Conservation (phyloP, 2,797 vertebrate genomes). For the Anas flavirostris region DNA sequence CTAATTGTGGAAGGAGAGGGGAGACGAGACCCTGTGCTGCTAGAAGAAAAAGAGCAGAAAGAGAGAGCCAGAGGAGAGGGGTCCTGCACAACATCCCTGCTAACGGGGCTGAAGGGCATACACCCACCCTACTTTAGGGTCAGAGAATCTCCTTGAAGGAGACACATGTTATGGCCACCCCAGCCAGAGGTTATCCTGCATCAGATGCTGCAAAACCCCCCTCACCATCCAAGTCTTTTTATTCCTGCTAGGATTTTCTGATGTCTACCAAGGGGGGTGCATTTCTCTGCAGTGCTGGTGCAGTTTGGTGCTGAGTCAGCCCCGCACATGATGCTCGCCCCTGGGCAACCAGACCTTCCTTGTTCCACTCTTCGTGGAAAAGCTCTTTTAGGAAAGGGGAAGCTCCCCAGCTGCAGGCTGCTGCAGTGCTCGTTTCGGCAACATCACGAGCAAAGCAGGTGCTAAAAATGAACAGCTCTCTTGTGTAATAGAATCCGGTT, state of each 20-base stretch:
- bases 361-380: neutral
- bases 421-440: neutral
- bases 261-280: neutral
- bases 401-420: neutral
- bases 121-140: neutral
- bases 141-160: neutral
- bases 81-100: rapidly evolving
- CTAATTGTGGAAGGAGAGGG: neutral
- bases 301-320: constrained; percentile 1
- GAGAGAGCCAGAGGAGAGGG: neutral
- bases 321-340: rapidly evolving
- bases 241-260: neutral
- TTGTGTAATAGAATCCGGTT: neutral
- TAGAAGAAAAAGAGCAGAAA: neutral
- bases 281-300: neutral
- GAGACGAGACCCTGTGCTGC: neutral
- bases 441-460: neutral
- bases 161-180: rapidly evolving
- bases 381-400: neutral
- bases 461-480: neutral
- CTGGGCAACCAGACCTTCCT: neutral
- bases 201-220: neutral
- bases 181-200: neutral
- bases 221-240: neutral
- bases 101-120: neutral